Conservation (phyloP, 2,888 invertebrate genomes). For the Nineta flava region DNA sequence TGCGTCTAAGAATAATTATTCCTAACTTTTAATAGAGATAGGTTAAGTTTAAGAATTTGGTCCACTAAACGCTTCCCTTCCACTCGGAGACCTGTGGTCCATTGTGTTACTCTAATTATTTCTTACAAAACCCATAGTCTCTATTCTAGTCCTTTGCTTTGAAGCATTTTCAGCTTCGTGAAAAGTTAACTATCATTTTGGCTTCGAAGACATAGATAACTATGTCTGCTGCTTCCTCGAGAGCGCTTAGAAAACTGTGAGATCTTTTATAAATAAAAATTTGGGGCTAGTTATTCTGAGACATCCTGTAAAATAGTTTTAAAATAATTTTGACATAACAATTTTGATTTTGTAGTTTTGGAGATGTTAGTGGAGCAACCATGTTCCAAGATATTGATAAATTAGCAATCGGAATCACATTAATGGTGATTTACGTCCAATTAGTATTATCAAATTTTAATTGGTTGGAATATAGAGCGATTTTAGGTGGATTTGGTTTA, state of each 20-base stretch:
- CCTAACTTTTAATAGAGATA: neutral
- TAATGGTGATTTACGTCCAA: slow-evolving; percentile 62
- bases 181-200: too few species aligned
- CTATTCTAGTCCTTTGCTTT: too few species aligned
- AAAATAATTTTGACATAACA: neutral
- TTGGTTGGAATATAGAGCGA: slow-evolving; percentile 55
- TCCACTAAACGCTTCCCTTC: too few species aligned
- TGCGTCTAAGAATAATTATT: neutral
- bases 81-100: too few species aligned
- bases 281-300: neutral
- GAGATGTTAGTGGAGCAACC: slow-evolving; percentile 51
- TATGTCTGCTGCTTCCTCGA: too few species aligned
- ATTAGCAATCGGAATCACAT: slow-evolving; percentile 44
- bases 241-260: too few species aligned
- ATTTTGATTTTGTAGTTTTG: slow-evolving; percentile 39
- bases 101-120: too few species aligned
- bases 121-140: too few species aligned
- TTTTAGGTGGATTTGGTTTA: slow-evolving; percentile 50
- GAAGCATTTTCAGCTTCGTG: too few species aligned
- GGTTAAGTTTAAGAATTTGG: too few species aligned
- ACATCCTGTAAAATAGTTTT: neutral
- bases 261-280: too few species aligned
- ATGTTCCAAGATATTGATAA: slow-evolving; percentile 60
- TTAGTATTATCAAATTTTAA: slow-evolving; percentile 58
- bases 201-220: too few species aligned